Conservation (phyloP, 37 sponge, comb jelly and placozoan genomes). For the Crambe crambe region DNA sequence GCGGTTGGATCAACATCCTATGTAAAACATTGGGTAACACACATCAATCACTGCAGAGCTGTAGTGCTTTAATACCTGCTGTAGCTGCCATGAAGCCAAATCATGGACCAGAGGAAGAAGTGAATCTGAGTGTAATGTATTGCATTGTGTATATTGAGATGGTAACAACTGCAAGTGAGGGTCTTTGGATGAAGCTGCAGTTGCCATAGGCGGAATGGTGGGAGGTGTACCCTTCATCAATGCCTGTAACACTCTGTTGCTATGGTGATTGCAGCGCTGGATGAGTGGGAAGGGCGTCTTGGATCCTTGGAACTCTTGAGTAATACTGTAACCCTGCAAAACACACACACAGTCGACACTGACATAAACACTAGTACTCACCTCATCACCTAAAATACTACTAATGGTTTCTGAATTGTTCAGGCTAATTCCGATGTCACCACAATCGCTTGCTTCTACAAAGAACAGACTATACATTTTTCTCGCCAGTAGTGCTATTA, state of each 20-base stretch:
- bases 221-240: background rate
- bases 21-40: background rate
- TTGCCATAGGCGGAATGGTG: background rate
- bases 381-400: constrained; percentile 14
- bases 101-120: background rate
- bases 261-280: constrained; percentile 81
- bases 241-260: constrained; percentile 70
- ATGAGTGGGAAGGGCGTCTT: constrained; percentile 12
- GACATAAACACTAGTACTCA: background rate
- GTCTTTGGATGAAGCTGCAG: background rate
- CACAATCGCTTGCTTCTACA: background rate
- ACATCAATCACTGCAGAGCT: background rate
- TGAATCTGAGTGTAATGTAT: background rate
- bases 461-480: background rate
- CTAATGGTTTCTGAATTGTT: constrained; percentile 8
- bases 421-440: background rate
- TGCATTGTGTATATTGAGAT: background rate
- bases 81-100: background rate
- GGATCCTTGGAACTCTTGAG: constrained; percentile 1
- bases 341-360: background rate
- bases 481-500: background rate
- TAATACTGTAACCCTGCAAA: constrained; percentile 41
- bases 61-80: background rate
- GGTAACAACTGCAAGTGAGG: background rate
- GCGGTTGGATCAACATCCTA: constrained; percentile 13